Conservation (phyloP, 2,797 vertebrate genomes). For the Anguilla pacifica region DNA sequence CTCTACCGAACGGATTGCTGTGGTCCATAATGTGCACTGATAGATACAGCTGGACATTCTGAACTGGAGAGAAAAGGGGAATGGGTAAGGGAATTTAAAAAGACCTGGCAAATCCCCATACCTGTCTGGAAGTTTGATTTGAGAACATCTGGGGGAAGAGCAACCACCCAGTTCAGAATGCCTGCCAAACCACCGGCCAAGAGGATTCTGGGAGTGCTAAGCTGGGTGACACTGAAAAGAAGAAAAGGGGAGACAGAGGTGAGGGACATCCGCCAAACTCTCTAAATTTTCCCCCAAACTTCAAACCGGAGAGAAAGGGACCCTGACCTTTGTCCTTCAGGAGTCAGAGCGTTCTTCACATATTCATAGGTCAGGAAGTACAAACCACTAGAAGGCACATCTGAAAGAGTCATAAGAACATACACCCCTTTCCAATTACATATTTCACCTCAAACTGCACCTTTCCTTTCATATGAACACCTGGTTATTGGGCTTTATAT, state of each 20-base stretch:
- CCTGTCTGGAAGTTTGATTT: constrained; percentile 81
- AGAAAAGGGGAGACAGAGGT: neutral
- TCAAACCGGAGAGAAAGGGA: neutral
- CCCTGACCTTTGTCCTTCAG: constrained; percentile 71
- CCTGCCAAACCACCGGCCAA: constrained; percentile 74
- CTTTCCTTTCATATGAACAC: too few relatives aligned
- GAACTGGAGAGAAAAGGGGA: neutral
- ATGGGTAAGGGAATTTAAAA: neutral
- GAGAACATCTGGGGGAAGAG: constrained; percentile 76
- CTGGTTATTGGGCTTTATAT: too few relatives aligned
- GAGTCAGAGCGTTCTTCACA: constrained; percentile 68
- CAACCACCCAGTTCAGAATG: constrained; percentile 74
- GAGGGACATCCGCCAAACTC: neutral
- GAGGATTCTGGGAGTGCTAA: constrained; percentile 71
- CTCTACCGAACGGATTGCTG: neutral
- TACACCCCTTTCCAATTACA: constrained; percentile 2
- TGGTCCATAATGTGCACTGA: neutral
- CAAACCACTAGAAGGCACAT: constrained; percentile 73
- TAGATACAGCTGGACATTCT: neutral
- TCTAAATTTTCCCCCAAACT: neutral
- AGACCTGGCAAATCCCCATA: constrained; percentile 31
- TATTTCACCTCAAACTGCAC: neutral
- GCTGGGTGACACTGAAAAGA: constrained; percentile 60
- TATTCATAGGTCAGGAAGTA: constrained; percentile 76
- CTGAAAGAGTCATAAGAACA: constrained; percentile 49